These are phyloP conservation scores for Himalopsyche kuldschensis DNA, from an alignment of 2,888 invertebrate species.

Conservation along the genomic window DNA sequence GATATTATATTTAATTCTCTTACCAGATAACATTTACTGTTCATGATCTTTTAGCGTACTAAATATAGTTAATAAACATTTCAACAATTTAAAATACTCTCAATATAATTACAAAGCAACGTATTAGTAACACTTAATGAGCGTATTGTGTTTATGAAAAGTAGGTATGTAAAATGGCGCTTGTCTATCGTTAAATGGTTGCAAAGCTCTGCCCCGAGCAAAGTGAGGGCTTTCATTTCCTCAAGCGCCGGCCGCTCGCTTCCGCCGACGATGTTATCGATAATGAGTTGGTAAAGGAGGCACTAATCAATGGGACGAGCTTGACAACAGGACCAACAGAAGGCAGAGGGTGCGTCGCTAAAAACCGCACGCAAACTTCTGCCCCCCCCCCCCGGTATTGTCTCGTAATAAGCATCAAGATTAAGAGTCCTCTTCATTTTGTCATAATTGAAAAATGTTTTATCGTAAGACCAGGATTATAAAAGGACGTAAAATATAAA, in stretches of 20 bases:
- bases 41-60: too few species aligned
- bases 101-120: too few species aligned
- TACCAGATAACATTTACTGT: too few species aligned
- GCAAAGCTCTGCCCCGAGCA: background rate
- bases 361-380: background rate
- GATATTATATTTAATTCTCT: too few species aligned
- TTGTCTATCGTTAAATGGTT: background rate
- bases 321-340: background rate
- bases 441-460: background rate
- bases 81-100: too few species aligned
- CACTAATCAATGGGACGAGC: conserved; percentile 19
- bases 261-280: conserved; percentile 19
- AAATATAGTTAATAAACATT: too few species aligned
- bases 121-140: too few species aligned
- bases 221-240: conserved; percentile 16
- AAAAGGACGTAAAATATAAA: background rate
- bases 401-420: conserved; percentile 1
- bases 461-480: background rate
- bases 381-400: background rate
- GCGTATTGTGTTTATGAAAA: too few species aligned
- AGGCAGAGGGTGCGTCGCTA: background rate
- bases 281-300: conserved; percentile 21
- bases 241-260: background rate
- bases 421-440: background rate
- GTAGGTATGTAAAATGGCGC: background rate